Evolutionary conservation across 2,888 invertebrate species (phyloP).

Genomic region (Bimastos eiseni): DNA sequence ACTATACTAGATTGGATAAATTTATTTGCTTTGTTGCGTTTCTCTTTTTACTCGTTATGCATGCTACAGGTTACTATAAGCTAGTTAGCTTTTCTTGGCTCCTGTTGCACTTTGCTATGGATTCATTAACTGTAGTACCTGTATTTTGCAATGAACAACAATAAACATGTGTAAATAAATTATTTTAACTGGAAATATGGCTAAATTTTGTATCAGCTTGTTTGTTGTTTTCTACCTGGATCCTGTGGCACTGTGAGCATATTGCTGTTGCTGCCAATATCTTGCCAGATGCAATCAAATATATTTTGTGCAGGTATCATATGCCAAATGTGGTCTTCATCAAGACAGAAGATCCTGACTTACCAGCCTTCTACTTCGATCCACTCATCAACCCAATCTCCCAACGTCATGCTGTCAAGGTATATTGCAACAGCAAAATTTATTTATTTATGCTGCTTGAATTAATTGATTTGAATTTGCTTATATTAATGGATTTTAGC

Average conservation of each 20-base stretch:
- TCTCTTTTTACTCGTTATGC: not conserved
- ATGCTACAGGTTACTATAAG: not conserved
- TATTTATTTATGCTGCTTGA: too few relatives aligned
- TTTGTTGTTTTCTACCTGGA: not conserved
- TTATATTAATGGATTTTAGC: not conserved
- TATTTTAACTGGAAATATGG: not conserved
- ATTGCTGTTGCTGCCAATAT: not conserved
- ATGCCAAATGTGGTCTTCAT: constrained; percentile 98
- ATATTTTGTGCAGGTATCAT: constrained; percentile 81
- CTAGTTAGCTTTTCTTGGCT: too few relatives aligned
- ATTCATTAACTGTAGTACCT: too few relatives aligned
- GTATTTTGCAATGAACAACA: too few relatives aligned
- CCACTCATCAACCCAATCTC: constrained; percentile 99
- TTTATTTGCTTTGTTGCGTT: not conserved
- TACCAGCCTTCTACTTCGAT: constrained; percentile 99
- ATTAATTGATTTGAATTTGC: not conserved
- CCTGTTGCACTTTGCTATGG: too few relatives aligned
- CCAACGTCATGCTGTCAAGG: constrained; percentile 66
- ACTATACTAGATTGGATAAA: not conserved
- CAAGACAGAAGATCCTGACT: constrained; percentile 98
- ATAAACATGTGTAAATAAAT: too few relatives aligned
- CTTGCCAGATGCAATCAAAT: not conserved
- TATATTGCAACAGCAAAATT: constrained; percentile 38
- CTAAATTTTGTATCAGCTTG: not conserved
- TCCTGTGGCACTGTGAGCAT: not conserved